phyloP scores from a whole-genome alignment of 2,888 invertebrate genomes.

The Griposia aprilina region DNA sequence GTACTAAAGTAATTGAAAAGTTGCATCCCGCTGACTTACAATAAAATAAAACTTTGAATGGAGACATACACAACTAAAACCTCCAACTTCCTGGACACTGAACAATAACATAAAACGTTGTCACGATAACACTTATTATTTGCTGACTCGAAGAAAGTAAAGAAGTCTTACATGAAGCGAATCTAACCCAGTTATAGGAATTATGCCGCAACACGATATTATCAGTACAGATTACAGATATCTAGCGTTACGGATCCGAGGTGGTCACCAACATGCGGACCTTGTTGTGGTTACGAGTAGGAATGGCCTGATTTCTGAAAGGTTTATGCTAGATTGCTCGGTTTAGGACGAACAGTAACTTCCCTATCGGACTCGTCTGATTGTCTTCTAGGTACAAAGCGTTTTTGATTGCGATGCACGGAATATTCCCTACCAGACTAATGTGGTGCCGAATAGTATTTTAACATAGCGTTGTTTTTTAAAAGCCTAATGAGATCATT shows the following conservation, averaged over 20 bases:
- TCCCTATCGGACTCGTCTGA: neutral
- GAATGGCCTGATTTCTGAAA: neutral
- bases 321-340: neutral
- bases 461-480: no score
- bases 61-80: neutral
- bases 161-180: conserved; percentile 20
- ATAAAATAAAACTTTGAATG: neutral
- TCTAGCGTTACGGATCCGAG: neutral
- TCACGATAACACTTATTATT: conserved; percentile 6
- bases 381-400: neutral
- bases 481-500: no score
- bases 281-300: neutral
- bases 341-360: no score
- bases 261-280: neutral
- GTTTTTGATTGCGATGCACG: neutral
- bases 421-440: neutral
- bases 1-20: neutral
- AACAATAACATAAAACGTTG: neutral
- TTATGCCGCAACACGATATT: conserved; percentile 34
- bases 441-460: no score
- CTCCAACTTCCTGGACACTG: no score
- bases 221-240: conserved; percentile 37
- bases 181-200: conserved; percentile 35
- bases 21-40: neutral
- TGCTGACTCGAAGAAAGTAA: conserved; percentile 25